A percentile compares a stretch with the other conserved stretches of the same genome.
phyloP scores from a whole-genome alignment of 1,140 invertebrate genomes.

The Theocolax elegans region DNA sequence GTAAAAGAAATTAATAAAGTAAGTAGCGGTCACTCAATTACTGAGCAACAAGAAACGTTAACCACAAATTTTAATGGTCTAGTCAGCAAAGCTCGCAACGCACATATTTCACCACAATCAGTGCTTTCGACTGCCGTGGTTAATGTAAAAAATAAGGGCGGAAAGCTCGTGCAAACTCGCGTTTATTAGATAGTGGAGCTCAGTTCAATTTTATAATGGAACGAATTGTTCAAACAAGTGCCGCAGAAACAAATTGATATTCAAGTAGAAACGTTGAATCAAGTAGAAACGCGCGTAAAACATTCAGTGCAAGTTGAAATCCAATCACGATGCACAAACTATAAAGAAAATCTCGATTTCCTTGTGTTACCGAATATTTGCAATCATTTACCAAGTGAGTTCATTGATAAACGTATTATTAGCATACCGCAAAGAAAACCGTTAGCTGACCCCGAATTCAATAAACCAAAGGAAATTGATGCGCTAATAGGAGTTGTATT shows the following conservation, averaged over 20 bases:
- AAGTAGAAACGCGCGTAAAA: conserved; percentile 16
- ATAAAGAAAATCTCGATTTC: no score
- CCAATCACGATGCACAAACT: background rate
- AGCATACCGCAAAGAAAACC: background rate
- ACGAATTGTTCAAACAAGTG: background rate
- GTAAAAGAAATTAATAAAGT: background rate
- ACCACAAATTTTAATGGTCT: background rate
- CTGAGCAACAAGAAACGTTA: background rate
- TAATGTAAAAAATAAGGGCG: background rate
- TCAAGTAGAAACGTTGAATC: conserved; percentile 16
- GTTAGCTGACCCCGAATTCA: background rate
- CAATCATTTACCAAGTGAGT: background rate
- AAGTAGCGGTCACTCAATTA: background rate
- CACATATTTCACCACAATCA: background rate
- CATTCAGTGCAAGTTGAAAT: background rate
- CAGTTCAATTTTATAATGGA: background rate
- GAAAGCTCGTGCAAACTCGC: background rate
- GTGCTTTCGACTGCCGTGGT: background rate
- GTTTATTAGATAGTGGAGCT: background rate
- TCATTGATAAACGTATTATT: background rate
- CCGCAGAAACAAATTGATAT: background rate
- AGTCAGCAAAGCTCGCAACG: background rate
- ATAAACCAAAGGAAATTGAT: background rate
- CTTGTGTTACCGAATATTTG: background rate
- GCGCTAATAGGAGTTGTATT: background rate